Evolutionary conservation across 2,797 vertebrate species (phyloP).

Genomic region (Rhodeus uyekii): DNA sequence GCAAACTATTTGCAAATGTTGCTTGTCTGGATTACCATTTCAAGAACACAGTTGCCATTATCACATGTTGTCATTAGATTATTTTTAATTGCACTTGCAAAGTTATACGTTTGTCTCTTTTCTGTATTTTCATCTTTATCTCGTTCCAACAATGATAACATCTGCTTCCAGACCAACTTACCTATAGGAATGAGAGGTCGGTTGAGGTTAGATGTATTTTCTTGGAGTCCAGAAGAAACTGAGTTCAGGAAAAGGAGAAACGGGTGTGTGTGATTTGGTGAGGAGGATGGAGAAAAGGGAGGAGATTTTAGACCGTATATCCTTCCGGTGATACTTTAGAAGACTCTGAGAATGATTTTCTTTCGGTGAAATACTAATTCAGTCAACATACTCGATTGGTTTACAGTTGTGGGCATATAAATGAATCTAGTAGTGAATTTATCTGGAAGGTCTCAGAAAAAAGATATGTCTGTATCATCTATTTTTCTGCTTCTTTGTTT

Average conservation of each 20-base stretch:
- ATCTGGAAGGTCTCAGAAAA: not conserved
- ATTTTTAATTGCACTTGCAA: not conserved
- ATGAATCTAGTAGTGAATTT: not conserved
- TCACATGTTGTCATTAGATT: not conserved
- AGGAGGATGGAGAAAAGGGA: slow-evolving; percentile 2
- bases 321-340: not conserved
- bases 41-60: no score
- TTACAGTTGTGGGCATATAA: not conserved
- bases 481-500: not conserved
- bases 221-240: not conserved
- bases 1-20: not conserved
- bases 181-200: not conserved
- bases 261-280: not conserved
- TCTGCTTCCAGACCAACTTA: slow-evolving; percentile 1
- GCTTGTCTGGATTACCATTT: no score
- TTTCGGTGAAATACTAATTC: not conserved
- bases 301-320: not conserved
- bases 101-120: not conserved
- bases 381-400: not conserved
- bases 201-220: not conserved
- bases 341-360: not conserved
- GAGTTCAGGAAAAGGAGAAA: not conserved
- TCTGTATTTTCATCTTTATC: not conserved
- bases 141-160: not conserved
- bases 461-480: not conserved